Evolutionary conservation across 2,888 invertebrate genomes (phyloP), one percentile per base, ranked within the genome.

Genomic region (Polymixis flavicincta): DNA sequence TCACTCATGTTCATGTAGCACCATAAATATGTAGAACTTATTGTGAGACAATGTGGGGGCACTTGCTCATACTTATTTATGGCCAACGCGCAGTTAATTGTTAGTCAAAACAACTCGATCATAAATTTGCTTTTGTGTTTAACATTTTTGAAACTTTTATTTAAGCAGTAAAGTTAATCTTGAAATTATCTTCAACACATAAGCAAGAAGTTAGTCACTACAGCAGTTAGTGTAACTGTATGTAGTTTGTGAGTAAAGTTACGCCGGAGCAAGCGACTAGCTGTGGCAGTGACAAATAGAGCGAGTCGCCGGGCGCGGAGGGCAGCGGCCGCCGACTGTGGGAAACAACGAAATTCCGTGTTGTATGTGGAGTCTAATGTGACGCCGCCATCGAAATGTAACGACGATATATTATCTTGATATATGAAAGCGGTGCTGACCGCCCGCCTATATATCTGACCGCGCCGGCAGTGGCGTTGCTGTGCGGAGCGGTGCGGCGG

Each of bases 301-400:
- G 54, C 25, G 8, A 42, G 52, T 52, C 11, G 54, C 5, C 9
- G 22, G 25, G 59, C 28, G 63, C 63, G 19, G 45, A 19, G 63
- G 25, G 25, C 25, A 17, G 17, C n/a, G 9, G 19, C 48, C n/a
- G 54, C 13, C 14, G 13, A 13, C 25, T 28, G 64, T 7, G 42
- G 25, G n/a, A 11, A 14, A 17, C 61, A 17, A 17, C 9, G 42
- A 14, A 42, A 17, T 8, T 6, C 17, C 22, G 50, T 37, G 17
- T 3, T 25, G 32, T 19, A 22, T 52, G 50, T 32, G 32, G 22
- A 50, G 28, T 52, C 59, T 54, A 54, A 66, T 65, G 70, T 60
- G 80, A 71, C 71, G 73, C 70, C 68, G 59, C 6, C 19, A 25
- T 63, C 61, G 74, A 84, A 74, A 82, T 77, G 78, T 73, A 80